phyloP scores from a whole-genome alignment of 2,113 vertebrate species.

The Gallinago undulata region DNA sequence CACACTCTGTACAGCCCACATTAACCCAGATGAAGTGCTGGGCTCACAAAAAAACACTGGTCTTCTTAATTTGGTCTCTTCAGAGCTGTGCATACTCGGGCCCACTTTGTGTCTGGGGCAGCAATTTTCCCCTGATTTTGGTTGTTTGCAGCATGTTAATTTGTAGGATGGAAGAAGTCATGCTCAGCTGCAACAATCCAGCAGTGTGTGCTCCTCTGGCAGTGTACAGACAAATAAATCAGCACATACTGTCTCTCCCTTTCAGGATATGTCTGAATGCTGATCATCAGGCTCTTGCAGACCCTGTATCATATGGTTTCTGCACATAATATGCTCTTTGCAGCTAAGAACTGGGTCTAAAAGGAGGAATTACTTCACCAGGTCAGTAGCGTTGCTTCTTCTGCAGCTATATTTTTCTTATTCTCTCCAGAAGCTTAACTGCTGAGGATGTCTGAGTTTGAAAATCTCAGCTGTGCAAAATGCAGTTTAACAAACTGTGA shows the following conservation, averaged over 20 bases:
- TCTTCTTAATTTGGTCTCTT: background rate
- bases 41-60: background rate
- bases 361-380: background rate
- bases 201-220: background rate
- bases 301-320: background rate
- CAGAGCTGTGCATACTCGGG: background rate
- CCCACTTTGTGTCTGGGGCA: too few species aligned
- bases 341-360: background rate
- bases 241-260: background rate
- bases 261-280: background rate
- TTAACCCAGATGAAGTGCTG: background rate
- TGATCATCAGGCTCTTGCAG: background rate
- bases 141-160: background rate
- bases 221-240: background rate
- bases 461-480: conserved; percentile 30
- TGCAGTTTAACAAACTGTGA: background rate
- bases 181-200: background rate
- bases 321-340: background rate
- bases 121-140: background rate
- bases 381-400: background rate
- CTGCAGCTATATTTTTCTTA: background rate
- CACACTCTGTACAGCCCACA: background rate
- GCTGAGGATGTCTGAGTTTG: background rate
- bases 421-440: background rate
- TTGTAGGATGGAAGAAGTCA: background rate